Conservation (phyloP, 2,113 vertebrate genomes). For the Rhinoptilus africanus region DNA sequence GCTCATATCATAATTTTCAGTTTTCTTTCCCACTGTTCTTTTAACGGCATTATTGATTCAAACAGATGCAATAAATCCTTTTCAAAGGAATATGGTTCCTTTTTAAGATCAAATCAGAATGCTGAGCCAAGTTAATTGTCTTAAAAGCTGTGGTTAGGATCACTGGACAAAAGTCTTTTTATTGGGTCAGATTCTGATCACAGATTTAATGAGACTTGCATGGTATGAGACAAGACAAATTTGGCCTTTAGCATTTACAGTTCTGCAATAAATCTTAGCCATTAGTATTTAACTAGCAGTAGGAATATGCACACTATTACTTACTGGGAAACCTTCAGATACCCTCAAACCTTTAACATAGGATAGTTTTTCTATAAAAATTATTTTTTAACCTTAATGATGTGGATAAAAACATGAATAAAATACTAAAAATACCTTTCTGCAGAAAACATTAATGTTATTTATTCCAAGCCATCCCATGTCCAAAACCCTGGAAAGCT, state of each 20-base stretch:
- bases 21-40: neutral
- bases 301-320: neutral
- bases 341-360: neutral
- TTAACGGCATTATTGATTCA: slow-evolving; percentile 2
- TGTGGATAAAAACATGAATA: neutral
- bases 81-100: neutral
- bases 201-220: neutral
- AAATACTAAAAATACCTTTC: neutral
- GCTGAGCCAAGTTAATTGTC: slow-evolving; percentile 23
- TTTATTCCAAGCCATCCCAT: neutral
- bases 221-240: neutral
- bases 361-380: neutral
- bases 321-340: neutral
- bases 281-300: neutral
- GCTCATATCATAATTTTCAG: neutral
- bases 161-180: neutral
- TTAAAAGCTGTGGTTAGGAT: slow-evolving; percentile 8
- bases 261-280: neutral
- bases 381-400: neutral
- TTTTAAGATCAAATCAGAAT: slow-evolving; percentile 16
- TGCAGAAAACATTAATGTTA: neutral
- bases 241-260: neutral
- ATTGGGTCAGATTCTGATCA: neutral
- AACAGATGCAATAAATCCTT: slow-evolving; percentile 19
- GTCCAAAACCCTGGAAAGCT: neutral